Conservation (phyloP, 2,797 vertebrate species). For the Enoplosus armatus region DNA sequence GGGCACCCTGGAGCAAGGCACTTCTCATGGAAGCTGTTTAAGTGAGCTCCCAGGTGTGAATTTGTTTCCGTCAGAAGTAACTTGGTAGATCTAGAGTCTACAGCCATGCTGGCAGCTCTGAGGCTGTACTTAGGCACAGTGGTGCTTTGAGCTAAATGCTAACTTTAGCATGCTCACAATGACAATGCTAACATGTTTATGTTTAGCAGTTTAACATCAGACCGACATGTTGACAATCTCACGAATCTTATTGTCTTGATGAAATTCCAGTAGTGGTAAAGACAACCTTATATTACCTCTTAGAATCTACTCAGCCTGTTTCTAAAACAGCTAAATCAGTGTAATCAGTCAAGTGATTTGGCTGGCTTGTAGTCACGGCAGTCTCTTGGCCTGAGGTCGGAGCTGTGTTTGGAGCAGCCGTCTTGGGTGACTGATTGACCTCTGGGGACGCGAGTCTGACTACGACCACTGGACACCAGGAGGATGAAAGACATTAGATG, state of each 20-base stretch:
- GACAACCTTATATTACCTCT: conserved; percentile 28
- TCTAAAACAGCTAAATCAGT: conserved; percentile 40
- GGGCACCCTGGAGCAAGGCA: conserved; percentile 37
- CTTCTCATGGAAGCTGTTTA: conserved; percentile 13
- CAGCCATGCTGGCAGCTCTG: neutral
- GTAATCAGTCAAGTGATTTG: conserved; percentile 51
- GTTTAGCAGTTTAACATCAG: too few species aligned
- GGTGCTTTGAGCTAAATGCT: neutral
- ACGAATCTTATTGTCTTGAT: too few species aligned
- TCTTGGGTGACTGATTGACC: conserved; percentile 72
- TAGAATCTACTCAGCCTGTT: conserved; percentile 33
- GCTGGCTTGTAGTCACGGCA: conserved; percentile 26
- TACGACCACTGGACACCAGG: conserved; percentile 49
- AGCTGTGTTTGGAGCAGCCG: conserved; percentile 53
- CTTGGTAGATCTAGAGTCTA: neutral
- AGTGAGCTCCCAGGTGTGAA: conserved; percentile 6
- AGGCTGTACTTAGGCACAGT: neutral
- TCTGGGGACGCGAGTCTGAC: conserved; percentile 63
- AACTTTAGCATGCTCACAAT: neutral
- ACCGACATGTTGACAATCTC: neutral
- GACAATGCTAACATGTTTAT: neutral
- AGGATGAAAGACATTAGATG: conserved; percentile 62
- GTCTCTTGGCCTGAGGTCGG: conserved; percentile 47
- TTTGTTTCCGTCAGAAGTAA: conserved; percentile 4
- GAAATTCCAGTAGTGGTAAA: conserved; percentile 8